Percentiles rank a stretch among this genome's conserved stretches.
These are phyloP conservation scores for Zenarchopterus dispar DNA, from an alignment of 2,797 vertebrate genomes.

Conservation along the genomic window DNA sequence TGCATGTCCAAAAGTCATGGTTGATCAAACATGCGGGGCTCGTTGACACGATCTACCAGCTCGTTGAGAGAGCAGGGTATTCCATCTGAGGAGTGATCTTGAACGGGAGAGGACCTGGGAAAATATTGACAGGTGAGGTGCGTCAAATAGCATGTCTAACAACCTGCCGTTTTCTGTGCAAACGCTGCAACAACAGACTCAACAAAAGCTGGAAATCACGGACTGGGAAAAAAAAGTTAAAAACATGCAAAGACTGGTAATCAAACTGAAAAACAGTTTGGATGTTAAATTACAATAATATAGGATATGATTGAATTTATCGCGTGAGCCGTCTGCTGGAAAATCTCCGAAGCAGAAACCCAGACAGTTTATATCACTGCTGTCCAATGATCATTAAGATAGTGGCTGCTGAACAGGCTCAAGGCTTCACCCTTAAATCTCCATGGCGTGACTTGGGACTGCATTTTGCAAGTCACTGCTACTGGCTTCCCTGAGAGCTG, in stretches of 20 bases:
- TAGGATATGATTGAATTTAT: too few species aligned
- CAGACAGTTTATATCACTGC: too few species aligned
- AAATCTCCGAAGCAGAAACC: too few species aligned
- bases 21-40: conserved; percentile 46
- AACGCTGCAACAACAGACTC: neutral
- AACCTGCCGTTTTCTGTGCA: neutral
- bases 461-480: conserved; percentile 70
- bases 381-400: too few species aligned
- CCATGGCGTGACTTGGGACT: neutral
- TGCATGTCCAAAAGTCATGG: conserved; percentile 72
- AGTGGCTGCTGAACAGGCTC: neutral
- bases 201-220: neutral
- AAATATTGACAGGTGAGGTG: conserved; percentile 28
- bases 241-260: too few species aligned
- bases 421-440: neutral
- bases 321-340: too few species aligned
- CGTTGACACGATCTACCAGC: conserved; percentile 6
- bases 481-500: conserved; percentile 21
- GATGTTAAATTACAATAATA: too few species aligned
- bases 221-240: too few species aligned
- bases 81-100: conserved; percentile 20
- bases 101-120: neutral
- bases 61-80: neutral
- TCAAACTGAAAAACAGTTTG: too few species aligned
- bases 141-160: conserved; percentile 2